Evolutionary conservation across 2,888 invertebrate species (phyloP), one percentile per base, ranked within the genome.

Genomic region (Pseudococcus longispinus): DNA sequence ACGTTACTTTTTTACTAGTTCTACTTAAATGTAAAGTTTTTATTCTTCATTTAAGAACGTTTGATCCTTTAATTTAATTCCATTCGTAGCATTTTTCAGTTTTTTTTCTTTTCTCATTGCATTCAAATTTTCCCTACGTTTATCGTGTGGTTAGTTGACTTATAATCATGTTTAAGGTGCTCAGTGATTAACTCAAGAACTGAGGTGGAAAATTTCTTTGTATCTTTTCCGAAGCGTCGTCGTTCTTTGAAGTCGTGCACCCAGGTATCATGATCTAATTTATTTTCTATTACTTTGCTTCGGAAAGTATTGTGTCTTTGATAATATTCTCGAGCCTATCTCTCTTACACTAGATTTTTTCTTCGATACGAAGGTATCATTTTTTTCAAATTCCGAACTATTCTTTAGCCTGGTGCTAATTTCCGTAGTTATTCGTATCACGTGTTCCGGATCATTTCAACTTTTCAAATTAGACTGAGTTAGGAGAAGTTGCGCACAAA

Each of bases 201-300:
- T 29, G 29, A 29, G 29, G 70, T 70, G 70, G 70, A 70, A 70
- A 70, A 70, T 70, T 70, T 18, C 70, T 70, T 29, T 20, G 70
- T 70, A 70, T 70, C 26, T 70, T 29, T 70, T 29, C 29, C 65
- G 26, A 65, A 3, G 65, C 20, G 11, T 65, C 65, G 9, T 26
- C 3, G 32, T 29, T 29, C 70, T 70, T 70, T 70, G 70, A 70
- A 70, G 70, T 70, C 29, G 70, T 29, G 70, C 70, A 70, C 15
- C 8, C 70, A 29, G 29, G 70, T 70, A 60, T 23, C 20, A 60
- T 23, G 60, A 60, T 60, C 11, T 60, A 60, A 60, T 60, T 60
- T 60, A 60, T 60, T 60, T 60, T 60, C 20, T 60, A 60, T 20
- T 60, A 23, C 23, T 23, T 9, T 23, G 1, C 9, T 9, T 60